phyloP scores from a whole-genome alignment of 2,113 vertebrate species.

The Pimephales promelas region DNA sequence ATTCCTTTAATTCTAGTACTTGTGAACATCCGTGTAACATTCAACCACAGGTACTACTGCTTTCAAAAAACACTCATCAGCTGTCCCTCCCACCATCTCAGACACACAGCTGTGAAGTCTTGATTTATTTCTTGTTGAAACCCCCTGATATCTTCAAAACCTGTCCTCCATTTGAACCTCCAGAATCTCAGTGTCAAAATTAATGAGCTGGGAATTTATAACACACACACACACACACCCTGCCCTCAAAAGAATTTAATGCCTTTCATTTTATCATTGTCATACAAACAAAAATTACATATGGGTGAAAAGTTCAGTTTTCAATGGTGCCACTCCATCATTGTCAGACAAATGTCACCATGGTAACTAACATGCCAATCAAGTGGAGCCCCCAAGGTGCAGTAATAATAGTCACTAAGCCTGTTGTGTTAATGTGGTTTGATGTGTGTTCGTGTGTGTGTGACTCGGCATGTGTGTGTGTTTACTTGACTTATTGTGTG shows the following conservation, averaged over 20 bases:
- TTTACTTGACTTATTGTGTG: background rate
- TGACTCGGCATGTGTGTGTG: background rate
- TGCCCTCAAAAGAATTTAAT: conserved; percentile 22
- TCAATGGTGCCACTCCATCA: background rate
- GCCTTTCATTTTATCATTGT: background rate
- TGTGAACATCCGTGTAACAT: background rate
- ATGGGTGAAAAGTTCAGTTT: conserved; percentile 29
- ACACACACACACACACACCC: background rate
- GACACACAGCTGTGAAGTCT: conserved; percentile 24
- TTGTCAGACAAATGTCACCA: conserved; percentile 19
- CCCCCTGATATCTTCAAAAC: conserved; percentile 27
- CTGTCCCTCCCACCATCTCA: conserved; percentile 33
- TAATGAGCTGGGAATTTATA: background rate
- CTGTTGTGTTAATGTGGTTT: conserved; percentile 1
- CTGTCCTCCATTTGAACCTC: background rate
- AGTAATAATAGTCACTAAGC: conserved; percentile 26
- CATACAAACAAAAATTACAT: background rate
- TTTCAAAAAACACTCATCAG: conserved; percentile 20
- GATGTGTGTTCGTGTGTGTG: conserved; percentile 10
- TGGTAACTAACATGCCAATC: conserved; percentile 40
- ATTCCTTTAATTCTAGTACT: background rate
- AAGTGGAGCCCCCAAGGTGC: conserved; percentile 9
- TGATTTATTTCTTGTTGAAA: conserved; percentile 41
- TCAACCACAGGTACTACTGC: conserved; percentile 14
- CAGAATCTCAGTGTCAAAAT: conserved; percentile 25